Evolutionary conservation across 2,113 vertebrate species (phyloP), one percentile per base, ranked within the genome.

Genomic region (Notarius lentiginosus): DNA sequence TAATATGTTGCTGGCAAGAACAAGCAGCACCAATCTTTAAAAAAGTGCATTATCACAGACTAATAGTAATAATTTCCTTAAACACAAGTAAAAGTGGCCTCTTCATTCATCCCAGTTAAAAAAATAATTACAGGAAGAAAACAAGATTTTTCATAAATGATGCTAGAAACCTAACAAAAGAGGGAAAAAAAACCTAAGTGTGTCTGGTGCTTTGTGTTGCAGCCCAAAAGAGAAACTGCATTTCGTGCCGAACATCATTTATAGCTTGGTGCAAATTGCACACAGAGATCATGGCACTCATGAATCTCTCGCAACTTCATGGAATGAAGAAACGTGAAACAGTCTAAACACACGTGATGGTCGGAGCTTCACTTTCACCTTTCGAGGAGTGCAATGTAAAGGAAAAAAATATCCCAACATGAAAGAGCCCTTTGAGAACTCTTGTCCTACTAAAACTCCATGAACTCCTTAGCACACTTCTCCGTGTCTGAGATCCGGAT

Each of bases 401-500:
- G 51, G 12, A 73, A 34, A 95, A 96, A 96, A 95, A 92, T 68
- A 96, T 96, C 94, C 94, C 93, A 94, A 94, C 95, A 90, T 90
- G 92, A 92, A 92, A 92, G 95, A 97, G 95, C 95, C 95, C 95
- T 93, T 93, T 93, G 92, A 93, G 94, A 93, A 94, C 94, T 93
- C 93, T 91, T 87, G 93, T 93, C 91, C 91, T 91, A 90, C 94
- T 98, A 99, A 96, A 99, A 99, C 91, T 99, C 98, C 90, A 96
- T 95, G 96, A 99, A 99, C 94, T 99, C 98, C 93, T 98, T 99
- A 90, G 95, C 96, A 94, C 98, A 99, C 95, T 99, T 99, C 95
- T 99, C 99, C 91, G 98, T 99, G 94, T 98, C 96, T 88, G 99
- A 99, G 88, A 99, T 96, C 83, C 96, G 97, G 93, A 99, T 96